Evolutionary conservation across 2,797 vertebrate genomes (phyloP).

Genomic region (Sphenopsis melanotis): DNA sequence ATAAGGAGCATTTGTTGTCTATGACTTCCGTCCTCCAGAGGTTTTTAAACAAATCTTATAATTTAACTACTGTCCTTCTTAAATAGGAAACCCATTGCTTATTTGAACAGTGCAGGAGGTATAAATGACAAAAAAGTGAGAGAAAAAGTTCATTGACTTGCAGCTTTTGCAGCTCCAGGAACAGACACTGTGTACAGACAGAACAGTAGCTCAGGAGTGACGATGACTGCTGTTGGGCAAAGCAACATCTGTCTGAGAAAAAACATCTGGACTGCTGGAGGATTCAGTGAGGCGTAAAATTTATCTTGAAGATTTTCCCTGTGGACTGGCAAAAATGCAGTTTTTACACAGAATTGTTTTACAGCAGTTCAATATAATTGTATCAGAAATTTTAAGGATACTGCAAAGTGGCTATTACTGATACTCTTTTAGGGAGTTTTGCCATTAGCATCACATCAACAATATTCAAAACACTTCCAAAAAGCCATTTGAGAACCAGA

Average conservation of each 20-base stretch:
- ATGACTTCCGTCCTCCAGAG: background rate
- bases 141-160: background rate
- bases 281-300: background rate
- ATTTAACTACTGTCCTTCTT: background rate
- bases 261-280: conserved; percentile 37
- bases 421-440: background rate
- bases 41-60: conserved; percentile 4
- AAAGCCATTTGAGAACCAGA: background rate
- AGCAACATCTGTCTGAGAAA: conserved; percentile 27
- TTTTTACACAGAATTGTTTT: background rate
- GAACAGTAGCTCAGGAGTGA: conserved; percentile 13
- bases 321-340: background rate
- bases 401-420: background rate
- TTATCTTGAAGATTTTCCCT: background rate
- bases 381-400: background rate
- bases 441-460: background rate
- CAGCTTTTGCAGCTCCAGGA: background rate
- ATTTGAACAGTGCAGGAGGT: background rate
- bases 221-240: background rate
- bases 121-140: background rate
- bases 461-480: background rate
- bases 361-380: background rate
- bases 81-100: conserved; percentile 18
- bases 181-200: conserved; percentile 1
- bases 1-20: background rate